Evolutionary conservation across 1,140 invertebrate species (phyloP), one percentile per base, ranked within the genome.

Genomic region (Lamellibrachia luymesi): DNA sequence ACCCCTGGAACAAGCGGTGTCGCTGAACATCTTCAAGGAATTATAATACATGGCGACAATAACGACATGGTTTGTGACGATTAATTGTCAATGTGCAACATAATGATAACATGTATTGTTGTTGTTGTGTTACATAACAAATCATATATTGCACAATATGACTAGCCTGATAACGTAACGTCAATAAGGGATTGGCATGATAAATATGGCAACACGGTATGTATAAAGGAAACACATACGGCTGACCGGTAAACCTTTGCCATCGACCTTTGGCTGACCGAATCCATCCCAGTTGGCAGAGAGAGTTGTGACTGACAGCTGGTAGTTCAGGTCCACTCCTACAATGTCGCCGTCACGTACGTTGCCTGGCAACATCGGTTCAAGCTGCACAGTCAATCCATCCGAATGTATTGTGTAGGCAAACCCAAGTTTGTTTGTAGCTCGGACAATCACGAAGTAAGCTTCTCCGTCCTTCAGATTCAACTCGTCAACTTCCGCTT

Each of bases 231-330:
- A n/a, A n/a, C n/a, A 80, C 64, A 22, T 80, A 80, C 64, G 64
- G 4, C 64, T 80, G 64, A 80, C 64, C 2, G 25, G 64, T 22
- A 80, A 22, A 2, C 64, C 64, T 17, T 80, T 80, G 64, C 17
- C 25, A 4, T 80, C 64, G 17, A 22, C 4, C 22, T 56, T 56
- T 8, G 51, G 80, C 2, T 92, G 90, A 38, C 95, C 95, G 94
- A 95, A 95, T 8, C 94, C 94, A 17, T 94, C 92, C 95, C 95
- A 95, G 93, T 95, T 95, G 7, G 94, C 94, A 52, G 93, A 93
- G 8, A 94, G 92, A 51, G 92, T 94, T 2, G 89, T 94, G 6
- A 51, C 92, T 0, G 94, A 94, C n/a, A 94, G 93, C 51, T 93
- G 91, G 27, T 93, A 94, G 13, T 94, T 92, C 4, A 95, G 93